Conservation (phyloP, 1,140 invertebrate genomes). For the Drosophila tristis region DNA sequence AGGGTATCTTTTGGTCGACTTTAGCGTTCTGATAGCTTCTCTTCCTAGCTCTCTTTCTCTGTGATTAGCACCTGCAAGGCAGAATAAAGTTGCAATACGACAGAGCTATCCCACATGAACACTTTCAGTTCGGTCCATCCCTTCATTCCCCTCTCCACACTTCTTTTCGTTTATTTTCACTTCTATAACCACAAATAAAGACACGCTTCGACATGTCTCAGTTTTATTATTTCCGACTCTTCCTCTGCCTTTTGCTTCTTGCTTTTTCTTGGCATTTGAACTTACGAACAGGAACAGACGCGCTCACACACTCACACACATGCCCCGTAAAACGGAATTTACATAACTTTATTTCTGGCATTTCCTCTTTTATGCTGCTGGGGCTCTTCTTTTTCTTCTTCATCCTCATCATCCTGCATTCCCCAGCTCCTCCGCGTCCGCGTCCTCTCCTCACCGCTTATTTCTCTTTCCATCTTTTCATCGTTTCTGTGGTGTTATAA, state of each 20-base stretch:
- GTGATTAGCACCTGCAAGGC: constrained; percentile 8
- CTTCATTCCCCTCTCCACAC: neutral
- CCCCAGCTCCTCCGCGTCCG: neutral
- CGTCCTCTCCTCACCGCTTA: neutral
- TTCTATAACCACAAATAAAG: constrained; percentile 35
- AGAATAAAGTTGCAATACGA: neutral
- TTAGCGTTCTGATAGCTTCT: too few relatives aligned
- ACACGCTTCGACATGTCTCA: constrained; percentile 36
- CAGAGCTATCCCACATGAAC: constrained; percentile 20
- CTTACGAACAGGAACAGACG: constrained; percentile 33
- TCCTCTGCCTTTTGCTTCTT: neutral
- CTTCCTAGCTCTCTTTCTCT: too few relatives aligned
- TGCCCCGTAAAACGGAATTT: constrained; percentile 60
- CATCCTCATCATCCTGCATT: constrained; percentile 4
- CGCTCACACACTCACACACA: constrained; percentile 24
- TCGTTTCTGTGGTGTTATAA: constrained; percentile 66
- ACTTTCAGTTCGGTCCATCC: too few relatives aligned
- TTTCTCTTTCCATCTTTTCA: constrained; percentile 6
- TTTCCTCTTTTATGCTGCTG: constrained; percentile 58
- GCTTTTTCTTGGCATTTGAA: constrained; percentile 46
- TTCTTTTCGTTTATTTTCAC: too few relatives aligned
- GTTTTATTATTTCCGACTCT: constrained; percentile 75
- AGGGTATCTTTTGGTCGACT: too few relatives aligned
- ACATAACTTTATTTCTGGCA: constrained; percentile 80
- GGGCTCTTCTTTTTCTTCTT: neutral